Evolutionary conservation across 2,797 vertebrate genomes (phyloP).

Genomic region (Odontamblyopus lacepedii): DNA sequence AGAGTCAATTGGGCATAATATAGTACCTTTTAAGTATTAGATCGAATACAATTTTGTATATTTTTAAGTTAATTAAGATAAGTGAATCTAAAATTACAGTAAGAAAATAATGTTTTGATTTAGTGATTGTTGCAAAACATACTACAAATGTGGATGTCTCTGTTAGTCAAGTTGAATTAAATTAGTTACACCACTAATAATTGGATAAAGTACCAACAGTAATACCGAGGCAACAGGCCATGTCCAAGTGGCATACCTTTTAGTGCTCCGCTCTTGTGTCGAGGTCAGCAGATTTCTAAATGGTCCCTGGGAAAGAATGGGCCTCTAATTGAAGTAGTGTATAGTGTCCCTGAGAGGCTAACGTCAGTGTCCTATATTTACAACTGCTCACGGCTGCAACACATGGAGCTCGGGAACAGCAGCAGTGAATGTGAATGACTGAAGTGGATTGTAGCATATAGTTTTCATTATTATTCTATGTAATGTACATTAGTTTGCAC

Average conservation of each 20-base stretch:
- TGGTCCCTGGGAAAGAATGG: conserved; percentile 37
- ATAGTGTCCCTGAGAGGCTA: conserved; percentile 18
- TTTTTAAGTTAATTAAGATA: too few relatives aligned
- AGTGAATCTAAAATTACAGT: too few relatives aligned
- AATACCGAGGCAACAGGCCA: neutral
- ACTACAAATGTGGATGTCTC: neutral
- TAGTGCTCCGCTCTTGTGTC: conserved; percentile 36
- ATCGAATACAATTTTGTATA: too few relatives aligned
- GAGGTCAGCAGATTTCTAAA: conserved; percentile 52
- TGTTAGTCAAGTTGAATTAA: neutral
- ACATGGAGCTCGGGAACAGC: neutral
- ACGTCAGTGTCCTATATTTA: conserved; percentile 52
- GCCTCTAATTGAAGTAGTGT: conserved; percentile 27
- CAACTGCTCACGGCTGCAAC: conserved; percentile 28
- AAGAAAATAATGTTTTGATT: too few relatives aligned
- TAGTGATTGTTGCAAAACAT: too few relatives aligned
- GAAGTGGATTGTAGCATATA: conserved; percentile 12
- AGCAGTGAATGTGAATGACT: conserved; percentile 7
- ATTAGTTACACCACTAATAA: neutral
- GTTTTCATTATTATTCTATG: too few relatives aligned
- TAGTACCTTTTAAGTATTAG: too few relatives aligned
- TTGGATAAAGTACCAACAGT: neutral
- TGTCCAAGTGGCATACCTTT: conserved; percentile 14
- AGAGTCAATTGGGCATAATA: too few relatives aligned
- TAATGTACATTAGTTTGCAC: too few relatives aligned